These are phyloP conservation scores for Oryzias curvinotus DNA, from an alignment of 2,113 vertebrate species.

Conservation along the genomic window DNA sequence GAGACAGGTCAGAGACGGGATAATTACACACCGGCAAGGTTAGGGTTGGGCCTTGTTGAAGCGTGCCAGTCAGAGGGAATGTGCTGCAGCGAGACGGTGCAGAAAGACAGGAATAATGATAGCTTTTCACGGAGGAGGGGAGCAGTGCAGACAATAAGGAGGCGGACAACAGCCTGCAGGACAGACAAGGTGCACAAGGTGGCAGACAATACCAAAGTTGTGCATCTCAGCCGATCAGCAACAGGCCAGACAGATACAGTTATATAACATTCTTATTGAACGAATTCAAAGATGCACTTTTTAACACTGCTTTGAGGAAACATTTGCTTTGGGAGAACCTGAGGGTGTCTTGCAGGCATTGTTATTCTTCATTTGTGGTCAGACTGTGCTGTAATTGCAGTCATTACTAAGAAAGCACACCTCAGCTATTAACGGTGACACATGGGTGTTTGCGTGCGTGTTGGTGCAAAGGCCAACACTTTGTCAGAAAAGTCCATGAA, in stretches of 20 bases:
- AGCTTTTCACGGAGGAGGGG: slow-evolving; percentile 21
- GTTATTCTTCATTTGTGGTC: neutral
- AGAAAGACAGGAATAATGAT: slow-evolving; percentile 40
- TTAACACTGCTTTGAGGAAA: neutral
- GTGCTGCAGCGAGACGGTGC: slow-evolving; percentile 37
- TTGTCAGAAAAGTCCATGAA: slow-evolving; percentile 29
- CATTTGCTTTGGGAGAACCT: slow-evolving; percentile 1
- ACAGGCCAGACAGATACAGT: neutral
- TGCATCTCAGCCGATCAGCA: neutral
- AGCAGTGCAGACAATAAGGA: slow-evolving; percentile 6
- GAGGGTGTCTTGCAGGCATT: slow-evolving; percentile 16
- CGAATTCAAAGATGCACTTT: neutral
- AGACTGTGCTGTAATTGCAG: slow-evolving; percentile 35
- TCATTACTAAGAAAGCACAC: slow-evolving; percentile 11
- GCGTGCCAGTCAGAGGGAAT: slow-evolving; percentile 34
- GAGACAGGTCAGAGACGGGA: slow-evolving; percentile 60
- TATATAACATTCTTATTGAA: neutral
- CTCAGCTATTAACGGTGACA: slow-evolving; percentile 25
- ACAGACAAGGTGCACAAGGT: slow-evolving; percentile 56
- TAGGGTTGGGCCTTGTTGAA: slow-evolving; percentile 28
- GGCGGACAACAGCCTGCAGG: slow-evolving; percentile 13
- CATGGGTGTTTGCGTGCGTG: neutral
- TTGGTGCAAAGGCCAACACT: slow-evolving; percentile 7
- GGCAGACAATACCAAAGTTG: slow-evolving; percentile 53
- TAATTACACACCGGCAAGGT: slow-evolving; percentile 40